Percentiles rank a stretch among this genome's conserved stretches.
Evolutionary conservation across 2,797 vertebrate genomes (phyloP).

Genomic region (Nyctalus aviator): DNA sequence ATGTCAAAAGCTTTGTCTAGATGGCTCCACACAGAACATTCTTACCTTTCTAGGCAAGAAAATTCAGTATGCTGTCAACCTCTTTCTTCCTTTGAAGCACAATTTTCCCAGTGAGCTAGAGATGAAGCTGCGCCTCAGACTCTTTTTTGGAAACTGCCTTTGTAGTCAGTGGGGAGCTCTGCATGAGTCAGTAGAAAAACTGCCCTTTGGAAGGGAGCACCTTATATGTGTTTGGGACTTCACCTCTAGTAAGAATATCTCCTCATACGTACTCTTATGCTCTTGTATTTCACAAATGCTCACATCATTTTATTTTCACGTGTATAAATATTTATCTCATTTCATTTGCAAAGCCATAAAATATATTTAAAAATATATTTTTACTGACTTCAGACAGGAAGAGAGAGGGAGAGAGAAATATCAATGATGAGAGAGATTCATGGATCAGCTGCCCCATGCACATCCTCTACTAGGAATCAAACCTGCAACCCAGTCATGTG

Average conservation of each 20-base stretch:
- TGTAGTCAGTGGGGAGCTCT: slow-evolving; percentile 53
- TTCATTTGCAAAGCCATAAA: slow-evolving; percentile 7
- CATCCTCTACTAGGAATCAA: too few relatives aligned
- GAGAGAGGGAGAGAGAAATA: too few relatives aligned
- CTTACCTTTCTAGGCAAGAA: slow-evolving; percentile 72
- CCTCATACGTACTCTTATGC: neutral
- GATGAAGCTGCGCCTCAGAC: neutral
- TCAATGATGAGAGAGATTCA: too few relatives aligned
- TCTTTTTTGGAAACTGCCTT: slow-evolving; percentile 7
- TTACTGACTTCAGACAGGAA: too few relatives aligned
- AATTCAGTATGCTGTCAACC: slow-evolving; percentile 44
- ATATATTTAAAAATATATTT: neutral
- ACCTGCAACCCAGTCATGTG: too few relatives aligned
- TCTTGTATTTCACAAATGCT: neutral
- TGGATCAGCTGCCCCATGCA: too few relatives aligned
- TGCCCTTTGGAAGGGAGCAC: slow-evolving; percentile 40
- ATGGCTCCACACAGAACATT: slow-evolving; percentile 67
- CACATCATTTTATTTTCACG: neutral
- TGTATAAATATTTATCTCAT: neutral
- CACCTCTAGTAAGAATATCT: neutral
- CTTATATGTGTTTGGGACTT: neutral
- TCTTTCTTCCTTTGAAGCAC: slow-evolving; percentile 55
- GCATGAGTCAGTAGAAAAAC: slow-evolving; percentile 61
- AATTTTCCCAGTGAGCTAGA: slow-evolving; percentile 1
- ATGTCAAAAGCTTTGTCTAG: slow-evolving; percentile 69